A percentile compares a stretch with the other conserved stretches of the same genome.
Evolutionary conservation across 2,888 invertebrate genomes (phyloP).

Genomic region (Xiphydria camelus): DNA sequence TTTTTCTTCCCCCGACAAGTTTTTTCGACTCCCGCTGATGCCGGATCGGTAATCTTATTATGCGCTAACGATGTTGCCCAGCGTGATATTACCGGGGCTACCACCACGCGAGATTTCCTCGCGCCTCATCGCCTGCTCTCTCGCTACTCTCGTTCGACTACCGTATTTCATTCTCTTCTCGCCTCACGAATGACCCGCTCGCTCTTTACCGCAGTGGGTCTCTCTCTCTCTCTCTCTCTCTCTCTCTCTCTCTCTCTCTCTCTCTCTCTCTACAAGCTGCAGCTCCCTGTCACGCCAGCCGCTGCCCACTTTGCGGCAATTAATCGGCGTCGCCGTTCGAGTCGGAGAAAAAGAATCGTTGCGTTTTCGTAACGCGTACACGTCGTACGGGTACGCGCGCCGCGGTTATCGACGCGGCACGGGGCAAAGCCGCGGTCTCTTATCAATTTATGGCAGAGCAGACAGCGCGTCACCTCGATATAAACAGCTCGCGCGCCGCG

Average conservation of each 20-base stretch:
- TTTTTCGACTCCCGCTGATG: slow-evolving; percentile 17
- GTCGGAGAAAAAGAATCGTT: too few species aligned
- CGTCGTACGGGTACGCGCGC: too few species aligned
- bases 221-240: too few species aligned
- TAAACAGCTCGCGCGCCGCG: slow-evolving; percentile 22
- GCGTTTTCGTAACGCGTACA: not conserved
- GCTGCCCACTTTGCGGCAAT: slow-evolving; percentile 15
- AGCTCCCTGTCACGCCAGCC: slow-evolving; percentile 24
- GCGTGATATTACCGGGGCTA: slow-evolving; percentile 33
- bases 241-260: too few species aligned
- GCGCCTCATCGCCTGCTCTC: not conserved
- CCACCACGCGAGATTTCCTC: not conserved
- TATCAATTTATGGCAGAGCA: slow-evolving; percentile 48
- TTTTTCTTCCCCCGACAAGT: slow-evolving; percentile 13
- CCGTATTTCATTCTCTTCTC: not conserved
- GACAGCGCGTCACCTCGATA: slow-evolving; percentile 48
- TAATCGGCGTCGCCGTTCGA: slow-evolving; percentile 3
- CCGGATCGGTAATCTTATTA: slow-evolving; percentile 40
- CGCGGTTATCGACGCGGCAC: slow-evolving; percentile 35
- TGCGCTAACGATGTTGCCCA: slow-evolving; percentile 39
- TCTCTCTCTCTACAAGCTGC: too few species aligned
- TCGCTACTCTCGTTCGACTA: not conserved
- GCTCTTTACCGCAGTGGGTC: slow-evolving; percentile 13
- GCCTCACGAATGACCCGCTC: not conserved
- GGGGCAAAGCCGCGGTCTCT: slow-evolving; percentile 30